Evolutionary conservation across 2,888 invertebrate genomes (phyloP), one percentile per base, ranked within the genome.

Genomic region (Acrobasis suavella): DNA sequence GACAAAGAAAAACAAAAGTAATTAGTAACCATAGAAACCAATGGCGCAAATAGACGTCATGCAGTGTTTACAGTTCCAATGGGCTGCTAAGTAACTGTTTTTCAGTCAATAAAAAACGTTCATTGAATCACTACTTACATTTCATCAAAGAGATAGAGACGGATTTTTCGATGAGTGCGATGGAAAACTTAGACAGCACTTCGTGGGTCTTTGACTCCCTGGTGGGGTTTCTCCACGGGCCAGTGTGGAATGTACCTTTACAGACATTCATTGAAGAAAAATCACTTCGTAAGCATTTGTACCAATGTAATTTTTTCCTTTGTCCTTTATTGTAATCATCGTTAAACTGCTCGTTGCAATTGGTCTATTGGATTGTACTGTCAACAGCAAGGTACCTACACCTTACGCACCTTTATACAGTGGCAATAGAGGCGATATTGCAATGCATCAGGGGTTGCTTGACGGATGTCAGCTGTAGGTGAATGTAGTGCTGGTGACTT

Each of bases 131-230:
- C 17, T 22, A 46, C n/a, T 46, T 15, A 22, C 22, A 22, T 22
- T 22, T 2, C 22, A 22, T 3, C 22, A 1, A 22, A 22, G 22
- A 22, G 22, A 22, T 12, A 22, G 22, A 22, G 22, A 22, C 17
- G 6, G 39, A 12, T 42, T 56, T 42, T 9, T 22, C 42, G 9
- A 14, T 42, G 38, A 56, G 22, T 16, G 2, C 14, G 17, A 86
- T 89, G 88, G 88, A 86, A 49, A 76, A 75, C 60, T 69, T 88
- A 9, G 95, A 95, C 67, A 95, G 95, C 64, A 96, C 95, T 85
- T 95, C 96, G 8, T 97, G 97, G 97, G 97, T 98, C 14, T 97
- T 98, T 77, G 98, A 98, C 89, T 97, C 97, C 0, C 89, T 98
- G 65, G 96, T 98, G 37, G 96, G 97, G 65, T 98, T 98, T 84